Evolutionary conservation across 92 coral and sea anemone genomes (phyloP).

Genomic region (Muricea muricata): DNA sequence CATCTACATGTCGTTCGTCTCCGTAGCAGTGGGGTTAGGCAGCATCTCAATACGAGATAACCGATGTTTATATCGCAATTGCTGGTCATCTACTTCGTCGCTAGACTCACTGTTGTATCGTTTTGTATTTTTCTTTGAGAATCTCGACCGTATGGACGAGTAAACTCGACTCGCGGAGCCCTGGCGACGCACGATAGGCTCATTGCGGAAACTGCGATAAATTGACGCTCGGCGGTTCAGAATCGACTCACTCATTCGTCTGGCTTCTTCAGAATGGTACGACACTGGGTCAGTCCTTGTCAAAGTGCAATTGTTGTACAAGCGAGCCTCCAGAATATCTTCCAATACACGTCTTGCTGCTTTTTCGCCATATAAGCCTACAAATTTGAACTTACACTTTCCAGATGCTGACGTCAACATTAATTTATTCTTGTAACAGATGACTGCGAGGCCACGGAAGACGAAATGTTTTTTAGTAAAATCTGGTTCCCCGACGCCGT

Average conservation of each 20-base stretch:
- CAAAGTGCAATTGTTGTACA: neutral
- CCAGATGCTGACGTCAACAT: slow-evolving; percentile 57
- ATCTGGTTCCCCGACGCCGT: slow-evolving; percentile 73
- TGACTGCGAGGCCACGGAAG: slow-evolving; percentile 75
- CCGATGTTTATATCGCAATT: neutral
- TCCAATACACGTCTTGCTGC: slow-evolving; percentile 76
- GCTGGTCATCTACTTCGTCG: neutral
- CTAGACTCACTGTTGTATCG: neutral
- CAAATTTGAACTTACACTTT: slow-evolving; percentile 21
- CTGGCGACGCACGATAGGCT: slow-evolving; percentile 15
- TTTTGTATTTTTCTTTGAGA: slow-evolving; percentile 24
- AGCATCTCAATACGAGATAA: slow-evolving; percentile 29
- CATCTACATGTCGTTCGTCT: neutral
- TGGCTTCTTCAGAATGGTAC: slow-evolving; percentile 33
- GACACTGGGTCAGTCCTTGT: slow-evolving; percentile 14
- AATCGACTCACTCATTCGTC: neutral
- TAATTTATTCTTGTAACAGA: slow-evolving; percentile 74
- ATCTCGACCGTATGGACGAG: slow-evolving; percentile 21
- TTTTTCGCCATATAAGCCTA: slow-evolving; percentile 61
- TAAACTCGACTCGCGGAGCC: slow-evolving; percentile 31
- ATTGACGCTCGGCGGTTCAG: slow-evolving; percentile 20
- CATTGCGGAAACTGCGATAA: slow-evolving; percentile 32
- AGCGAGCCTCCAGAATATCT: slow-evolving; percentile 62
- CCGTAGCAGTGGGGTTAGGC: neutral
- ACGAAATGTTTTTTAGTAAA: slow-evolving; percentile 65